Percentiles rank a stretch among this genome's conserved stretches.
Conservation (phyloP, 1,140 invertebrate genomes). For the Eriocheir sinensis region DNA sequence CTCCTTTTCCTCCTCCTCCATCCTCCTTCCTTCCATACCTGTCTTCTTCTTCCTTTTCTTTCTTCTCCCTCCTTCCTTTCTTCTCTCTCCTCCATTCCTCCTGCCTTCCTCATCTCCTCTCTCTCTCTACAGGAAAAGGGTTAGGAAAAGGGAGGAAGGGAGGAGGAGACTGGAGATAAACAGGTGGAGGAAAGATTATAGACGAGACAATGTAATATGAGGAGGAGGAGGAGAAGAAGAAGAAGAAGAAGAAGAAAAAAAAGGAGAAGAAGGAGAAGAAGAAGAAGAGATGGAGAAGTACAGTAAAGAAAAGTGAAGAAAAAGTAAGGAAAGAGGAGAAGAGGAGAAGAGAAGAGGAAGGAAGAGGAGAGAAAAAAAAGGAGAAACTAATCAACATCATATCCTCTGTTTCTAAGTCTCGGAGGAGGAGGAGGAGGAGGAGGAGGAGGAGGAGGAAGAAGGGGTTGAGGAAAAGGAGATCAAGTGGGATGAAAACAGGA, state of each 20-base stretch:
- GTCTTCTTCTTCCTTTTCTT: too few relatives aligned
- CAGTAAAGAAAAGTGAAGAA: neutral
- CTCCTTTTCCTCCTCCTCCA: too few relatives aligned
- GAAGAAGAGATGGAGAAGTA: neutral
- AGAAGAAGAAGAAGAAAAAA: neutral
- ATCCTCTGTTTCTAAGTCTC: too few relatives aligned
- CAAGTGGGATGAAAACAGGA: neutral
- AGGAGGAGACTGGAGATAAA: neutral
- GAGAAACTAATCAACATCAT: too few relatives aligned
- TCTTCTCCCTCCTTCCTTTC: too few relatives aligned
- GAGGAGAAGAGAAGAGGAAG: neutral
- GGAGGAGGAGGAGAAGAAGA: neutral
- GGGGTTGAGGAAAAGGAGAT: neutral
- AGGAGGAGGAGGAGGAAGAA: slow-evolving; percentile 42
- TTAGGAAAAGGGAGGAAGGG: too few relatives aligned
- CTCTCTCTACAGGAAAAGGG: neutral
- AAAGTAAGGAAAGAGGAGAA: neutral
- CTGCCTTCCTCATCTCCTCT: too few relatives aligned
- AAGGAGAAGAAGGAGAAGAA: neutral
- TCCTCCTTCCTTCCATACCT: too few relatives aligned
- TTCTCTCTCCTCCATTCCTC: too few relatives aligned
- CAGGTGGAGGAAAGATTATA: neutral
- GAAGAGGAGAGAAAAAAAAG: neutral
- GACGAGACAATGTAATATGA: neutral
- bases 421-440: slow-evolving; percentile 33